A percentile compares a stretch with the other conserved stretches of the same genome.
Conservation (phyloP, 2,113 vertebrate species). For the Leptosomus discolor region DNA sequence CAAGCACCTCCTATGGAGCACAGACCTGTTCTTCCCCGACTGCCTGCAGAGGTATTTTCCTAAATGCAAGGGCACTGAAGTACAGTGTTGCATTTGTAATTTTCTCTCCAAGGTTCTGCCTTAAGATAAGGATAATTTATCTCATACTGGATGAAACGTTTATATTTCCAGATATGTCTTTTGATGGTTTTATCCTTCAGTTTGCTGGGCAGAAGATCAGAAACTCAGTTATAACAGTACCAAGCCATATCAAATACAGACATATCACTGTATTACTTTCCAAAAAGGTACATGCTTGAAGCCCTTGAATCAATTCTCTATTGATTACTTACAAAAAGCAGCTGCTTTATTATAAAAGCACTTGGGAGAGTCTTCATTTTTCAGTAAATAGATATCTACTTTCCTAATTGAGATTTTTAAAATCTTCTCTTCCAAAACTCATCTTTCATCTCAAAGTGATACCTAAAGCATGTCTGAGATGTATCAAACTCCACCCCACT, state of each 20-base stretch:
- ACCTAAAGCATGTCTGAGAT: background rate
- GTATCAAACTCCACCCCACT: background rate
- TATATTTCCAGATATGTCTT: background rate
- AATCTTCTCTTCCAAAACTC: background rate
- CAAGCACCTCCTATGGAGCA: background rate
- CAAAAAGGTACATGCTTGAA: background rate
- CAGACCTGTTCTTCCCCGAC: background rate
- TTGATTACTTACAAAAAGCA: background rate
- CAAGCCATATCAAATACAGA: background rate
- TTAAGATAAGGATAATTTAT: background rate
- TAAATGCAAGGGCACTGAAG: background rate
- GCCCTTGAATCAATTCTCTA: background rate
- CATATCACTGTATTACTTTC: background rate
- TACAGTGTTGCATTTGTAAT: background rate
- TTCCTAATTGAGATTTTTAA: background rate
- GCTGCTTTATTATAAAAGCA: background rate
- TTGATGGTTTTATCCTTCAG: background rate
- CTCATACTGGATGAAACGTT: background rate
- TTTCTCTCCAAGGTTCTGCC: background rate
- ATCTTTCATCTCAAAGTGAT: background rate
- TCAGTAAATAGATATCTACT: background rate
- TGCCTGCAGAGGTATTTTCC: background rate
- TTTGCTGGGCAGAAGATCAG: background rate
- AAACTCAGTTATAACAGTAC: background rate
- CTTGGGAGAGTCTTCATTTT: background rate